phyloP scores from a whole-genome alignment of 1,140 invertebrate genomes.

The Holcopasites calliopsidis region DNA sequence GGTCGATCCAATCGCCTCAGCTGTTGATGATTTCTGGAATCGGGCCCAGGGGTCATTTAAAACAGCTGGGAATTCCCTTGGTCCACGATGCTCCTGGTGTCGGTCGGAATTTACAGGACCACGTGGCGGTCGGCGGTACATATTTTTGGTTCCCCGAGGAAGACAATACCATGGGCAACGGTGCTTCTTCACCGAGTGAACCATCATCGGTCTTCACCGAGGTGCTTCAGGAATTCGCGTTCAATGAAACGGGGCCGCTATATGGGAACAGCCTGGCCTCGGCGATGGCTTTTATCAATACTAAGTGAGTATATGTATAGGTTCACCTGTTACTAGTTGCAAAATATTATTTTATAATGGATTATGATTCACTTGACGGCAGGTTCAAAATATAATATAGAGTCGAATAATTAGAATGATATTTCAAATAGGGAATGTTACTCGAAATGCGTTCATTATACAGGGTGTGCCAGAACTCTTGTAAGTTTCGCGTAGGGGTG shows the following conservation, averaged over 20 bases:
- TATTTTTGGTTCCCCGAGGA: conserved; percentile 80
- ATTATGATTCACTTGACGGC: too few species aligned
- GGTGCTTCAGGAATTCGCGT: conserved; percentile 81
- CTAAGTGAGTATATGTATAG: conserved; percentile 77
- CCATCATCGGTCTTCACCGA: conserved; percentile 78
- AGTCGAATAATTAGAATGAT: too few species aligned
- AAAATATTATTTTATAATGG: too few species aligned
- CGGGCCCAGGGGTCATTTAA: conserved; percentile 84
- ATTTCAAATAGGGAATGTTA: too few species aligned
- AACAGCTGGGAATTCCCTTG: conserved; percentile 80
- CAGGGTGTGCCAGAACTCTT: too few species aligned
- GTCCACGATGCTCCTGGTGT: conserved; percentile 84
- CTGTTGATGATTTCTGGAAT: conserved; percentile 90
- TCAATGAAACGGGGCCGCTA: conserved; percentile 81
- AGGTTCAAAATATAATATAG: neutral
- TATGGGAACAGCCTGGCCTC: conserved; percentile 86
- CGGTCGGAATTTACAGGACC: conserved; percentile 90
- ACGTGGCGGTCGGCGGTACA: conserved; percentile 84
- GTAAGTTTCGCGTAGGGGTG: too few species aligned
- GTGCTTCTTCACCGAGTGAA: conserved; percentile 81
- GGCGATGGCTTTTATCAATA: conserved; percentile 88
- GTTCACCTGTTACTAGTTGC: too few species aligned
- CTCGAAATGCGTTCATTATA: too few species aligned
- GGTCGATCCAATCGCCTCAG: conserved; percentile 87
- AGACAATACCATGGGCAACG: conserved; percentile 73